A percentile compares a stretch with the other conserved stretches of the same genome.
Evolutionary conservation across 2,113 vertebrate species (phyloP).

Genomic region (Cervus canadensis): DNA sequence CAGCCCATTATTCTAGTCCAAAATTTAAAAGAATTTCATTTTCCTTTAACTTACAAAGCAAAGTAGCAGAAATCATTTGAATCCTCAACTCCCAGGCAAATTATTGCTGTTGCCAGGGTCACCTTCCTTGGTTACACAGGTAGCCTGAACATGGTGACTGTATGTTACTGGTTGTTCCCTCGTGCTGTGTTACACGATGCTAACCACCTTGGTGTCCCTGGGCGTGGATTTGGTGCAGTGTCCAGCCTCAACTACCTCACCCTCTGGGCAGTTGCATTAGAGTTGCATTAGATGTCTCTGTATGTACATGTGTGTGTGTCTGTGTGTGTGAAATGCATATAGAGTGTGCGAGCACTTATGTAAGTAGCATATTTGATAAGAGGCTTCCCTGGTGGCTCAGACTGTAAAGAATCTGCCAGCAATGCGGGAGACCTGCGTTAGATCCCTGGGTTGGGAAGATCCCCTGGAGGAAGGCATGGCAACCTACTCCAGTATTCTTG

Average conservation of each 20-base stretch:
- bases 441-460: neutral
- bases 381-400: neutral
- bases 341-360: neutral
- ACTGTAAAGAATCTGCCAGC: neutral
- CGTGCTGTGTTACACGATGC: neutral
- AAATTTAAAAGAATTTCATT: neutral
- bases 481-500: neutral
- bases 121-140: neutral
- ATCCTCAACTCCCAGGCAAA: neutral
- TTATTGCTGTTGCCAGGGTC: neutral
- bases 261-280: neutral
- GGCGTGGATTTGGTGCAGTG: neutral
- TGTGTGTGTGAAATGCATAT: neutral
- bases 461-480: neutral
- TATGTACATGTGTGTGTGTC: neutral
- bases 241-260: fast-evolving
- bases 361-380: neutral
- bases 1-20: neutral
- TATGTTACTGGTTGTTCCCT: fast-evolving
- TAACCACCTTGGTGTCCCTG: neutral
- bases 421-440: neutral
- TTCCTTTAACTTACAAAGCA: neutral
- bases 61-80: neutral
- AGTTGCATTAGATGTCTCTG: neutral
- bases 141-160: fast-evolving